Base-by-base conservation (phyloP, 2,797 vertebrate species). In the Denticeps clupeoides region DNA sequence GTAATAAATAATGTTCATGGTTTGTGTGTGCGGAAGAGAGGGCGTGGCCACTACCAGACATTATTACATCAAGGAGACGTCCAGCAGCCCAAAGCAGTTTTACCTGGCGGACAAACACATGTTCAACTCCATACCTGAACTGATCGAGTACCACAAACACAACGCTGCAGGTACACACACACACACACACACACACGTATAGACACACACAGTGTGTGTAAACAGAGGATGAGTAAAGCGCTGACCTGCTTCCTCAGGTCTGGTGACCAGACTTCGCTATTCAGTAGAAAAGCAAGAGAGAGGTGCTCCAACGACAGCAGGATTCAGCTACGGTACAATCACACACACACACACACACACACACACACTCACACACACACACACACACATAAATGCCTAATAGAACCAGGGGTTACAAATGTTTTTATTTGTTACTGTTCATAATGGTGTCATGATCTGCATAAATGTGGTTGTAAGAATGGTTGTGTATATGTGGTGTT, bases 131-230 rank as follows among this genome's bases (percentile, higher is more conserved):
- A 92, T 97, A 62, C 87, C 88, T 13, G 90, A 91, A 8, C 82
- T 95, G 41, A 89, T 97, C 42, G 89, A 91, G 2, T 97, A 97
- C 71, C 92, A 96, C 65, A 90, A 85, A 56, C 91, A 93, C 75
- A 97, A 97, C 0, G 90, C 89, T 31, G 93, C 89, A 76, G 93
- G 93, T 91, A 70, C 25, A 27, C 21, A n/a, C 37, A 52, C n/a
- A 16, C 21, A 51, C 29, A 27, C 12, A 27, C 28, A 46, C 19
- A 51, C 6, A 10, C 32, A 31, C 19, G 15, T 7, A 13, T 1
- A 38, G 35, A 38, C 3, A 19, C 10, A 38, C 13, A 38, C 35
- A 38, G 25, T 24, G 7, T 5, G 24, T 3, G 2, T 19, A 19
- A 19, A 19, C 19, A 18, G 18, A 18, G 18, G 19, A 19, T 19